phyloP scores from a whole-genome alignment of 2,888 invertebrate genomes.

The Cephus sareptanus region DNA sequence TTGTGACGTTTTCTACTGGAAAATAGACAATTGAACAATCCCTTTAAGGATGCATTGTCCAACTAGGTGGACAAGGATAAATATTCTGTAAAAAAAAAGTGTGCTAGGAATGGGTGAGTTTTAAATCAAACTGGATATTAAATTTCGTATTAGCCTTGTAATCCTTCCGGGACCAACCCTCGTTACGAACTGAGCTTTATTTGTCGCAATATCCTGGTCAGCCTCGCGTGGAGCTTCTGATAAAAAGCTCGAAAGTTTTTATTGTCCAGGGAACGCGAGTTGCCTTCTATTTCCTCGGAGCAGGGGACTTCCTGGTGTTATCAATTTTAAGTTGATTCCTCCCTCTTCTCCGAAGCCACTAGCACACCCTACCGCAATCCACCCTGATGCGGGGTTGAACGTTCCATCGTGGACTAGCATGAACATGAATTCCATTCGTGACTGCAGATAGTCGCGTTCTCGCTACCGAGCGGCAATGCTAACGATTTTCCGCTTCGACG shows the following conservation, averaged over 20 bases:
- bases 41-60: too few species aligned
- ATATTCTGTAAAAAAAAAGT: too few species aligned
- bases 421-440: constrained; percentile 4
- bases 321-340: neutral
- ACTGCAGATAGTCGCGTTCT: neutral
- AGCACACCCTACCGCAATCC: too few species aligned
- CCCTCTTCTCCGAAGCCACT: too few species aligned
- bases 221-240: neutral
- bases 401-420: neutral
- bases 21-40: too few species aligned
- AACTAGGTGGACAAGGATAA: too few species aligned
- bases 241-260: neutral
- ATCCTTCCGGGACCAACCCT: neutral
- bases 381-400: neutral
- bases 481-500: too few species aligned
- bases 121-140: neutral
- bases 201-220: constrained; percentile 2
- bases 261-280: too few species aligned
- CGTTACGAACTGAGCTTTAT: constrained; percentile 1
- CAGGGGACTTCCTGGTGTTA: neutral
- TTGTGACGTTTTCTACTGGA: too few species aligned
- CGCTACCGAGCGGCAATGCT: neutral
- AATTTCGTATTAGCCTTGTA: constrained; percentile 4
- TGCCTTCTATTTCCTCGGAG: too few species aligned
- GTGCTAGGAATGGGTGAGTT: neutral